Evolutionary conservation across 2,113 vertebrate genomes (phyloP), one percentile per base, ranked within the genome.

Genomic region (Sclerurus mexicanus): DNA sequence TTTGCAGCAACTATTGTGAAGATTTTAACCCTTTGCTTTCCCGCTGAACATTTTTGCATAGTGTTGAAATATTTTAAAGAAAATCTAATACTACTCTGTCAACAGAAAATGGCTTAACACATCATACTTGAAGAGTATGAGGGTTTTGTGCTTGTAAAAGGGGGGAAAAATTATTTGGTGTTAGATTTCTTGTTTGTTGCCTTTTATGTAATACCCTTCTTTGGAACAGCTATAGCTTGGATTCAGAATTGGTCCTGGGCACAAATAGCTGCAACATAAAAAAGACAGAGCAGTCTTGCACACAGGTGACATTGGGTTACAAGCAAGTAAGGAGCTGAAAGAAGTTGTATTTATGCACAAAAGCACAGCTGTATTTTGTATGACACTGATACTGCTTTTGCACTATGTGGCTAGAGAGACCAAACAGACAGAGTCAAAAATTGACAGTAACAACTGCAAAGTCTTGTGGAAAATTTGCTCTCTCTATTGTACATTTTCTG

Each of bases 401-500:
- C 39, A 21, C 10, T 39, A 0, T 60, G 75, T 63, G 53, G 20
- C 47, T 60, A 30, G 71, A 44, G 63, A 69, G 37, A 72, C 35
- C 7, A 17, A 53, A 37, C 40, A 81, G 80, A 52, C 12, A 10
- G 60, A 42, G 40, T 73, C 27, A 82, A 91, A 95, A 95, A 12
- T 75, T 95, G 97, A 92, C 96, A 97, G 94, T 90, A 96, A 85
- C 95, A 97, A 95, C 95, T 97, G 95, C 75, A 46, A 87, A 75
- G 62, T 63, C 71, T 82, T 91, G 53, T 8, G 14, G 89, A 93
- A 95, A 53, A 58, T 91, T 79, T 60, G 25, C 91, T 18, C 31
- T 92, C 67, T 56, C 64, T 95, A 13, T 87, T 87, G 60, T 16
- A 95, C 82, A 27, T 92, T 62, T 94, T 95, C 67, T 87, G 68